Evolutionary conservation across 2,113 vertebrate species (phyloP).

Genomic region (Nothoprocta pentlandii): DNA sequence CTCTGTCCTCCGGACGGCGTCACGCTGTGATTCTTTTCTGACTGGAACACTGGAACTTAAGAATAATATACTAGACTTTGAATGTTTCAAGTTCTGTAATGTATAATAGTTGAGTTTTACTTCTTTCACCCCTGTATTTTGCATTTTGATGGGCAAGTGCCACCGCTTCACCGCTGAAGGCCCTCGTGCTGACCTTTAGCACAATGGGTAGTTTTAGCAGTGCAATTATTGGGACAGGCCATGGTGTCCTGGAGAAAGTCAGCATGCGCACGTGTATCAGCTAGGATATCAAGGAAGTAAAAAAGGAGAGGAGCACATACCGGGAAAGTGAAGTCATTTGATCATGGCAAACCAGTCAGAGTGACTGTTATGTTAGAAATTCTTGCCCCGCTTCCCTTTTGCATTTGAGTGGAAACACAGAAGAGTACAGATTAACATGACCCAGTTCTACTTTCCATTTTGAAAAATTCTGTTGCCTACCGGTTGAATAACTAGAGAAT

Average conservation of each 20-base stretch:
- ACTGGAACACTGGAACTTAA: conserved; percentile 74
- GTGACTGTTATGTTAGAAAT: neutral
- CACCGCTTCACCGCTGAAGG: conserved; percentile 62
- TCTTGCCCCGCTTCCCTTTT: neutral
- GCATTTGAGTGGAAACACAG: neutral
- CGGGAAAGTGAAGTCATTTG: conserved; percentile 36
- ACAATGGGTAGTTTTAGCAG: conserved; percentile 27
- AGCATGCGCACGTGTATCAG: neutral
- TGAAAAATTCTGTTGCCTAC: neutral
- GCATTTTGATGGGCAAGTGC: conserved; percentile 76
- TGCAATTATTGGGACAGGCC: conserved; percentile 51
- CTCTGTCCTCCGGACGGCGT: conserved; percentile 71
- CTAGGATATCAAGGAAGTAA: conserved; percentile 23
- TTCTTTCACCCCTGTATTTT: conserved; percentile 73
- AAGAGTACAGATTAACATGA: neutral
- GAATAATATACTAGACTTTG: conserved; percentile 77
- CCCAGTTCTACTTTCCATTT: conserved; percentile 14
- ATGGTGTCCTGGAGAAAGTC: conserved; percentile 62
- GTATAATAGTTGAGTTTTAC: conserved; percentile 77
- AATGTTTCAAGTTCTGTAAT: conserved; percentile 75
- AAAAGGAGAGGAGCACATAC: conserved; percentile 1
- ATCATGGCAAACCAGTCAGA: conserved; percentile 35
- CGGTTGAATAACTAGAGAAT: neutral
- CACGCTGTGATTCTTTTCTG: conserved; percentile 80
- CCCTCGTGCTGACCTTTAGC: conserved; percentile 70